Conservation (phyloP, 2,888 invertebrate genomes). For the Microplitis deprimator region DNA sequence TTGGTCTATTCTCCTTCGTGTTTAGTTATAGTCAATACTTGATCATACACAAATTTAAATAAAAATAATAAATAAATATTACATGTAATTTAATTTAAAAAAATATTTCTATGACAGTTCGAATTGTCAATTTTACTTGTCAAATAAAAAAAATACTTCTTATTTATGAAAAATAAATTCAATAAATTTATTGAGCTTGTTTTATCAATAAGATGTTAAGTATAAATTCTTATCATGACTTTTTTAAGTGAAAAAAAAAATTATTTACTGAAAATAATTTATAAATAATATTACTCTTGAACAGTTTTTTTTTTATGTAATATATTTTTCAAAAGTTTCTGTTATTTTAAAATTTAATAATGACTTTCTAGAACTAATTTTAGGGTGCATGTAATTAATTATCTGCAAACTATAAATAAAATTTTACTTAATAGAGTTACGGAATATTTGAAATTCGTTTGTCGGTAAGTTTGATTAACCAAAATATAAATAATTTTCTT, state of each 20-base stretch:
- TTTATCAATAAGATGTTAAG: too few species aligned
- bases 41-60: neutral
- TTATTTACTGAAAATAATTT: too few species aligned
- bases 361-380: neutral
- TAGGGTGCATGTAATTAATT: neutral
- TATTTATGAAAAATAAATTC: too few species aligned
- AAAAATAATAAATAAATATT: neutral
- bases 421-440: neutral
- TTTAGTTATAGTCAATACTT: neutral
- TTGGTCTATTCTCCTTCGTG: constrained; percentile 9
- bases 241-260: too few species aligned
- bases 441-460: neutral
- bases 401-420: neutral
- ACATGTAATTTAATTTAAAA: neutral
- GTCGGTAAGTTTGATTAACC: neutral
- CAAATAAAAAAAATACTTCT: too few species aligned
- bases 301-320: neutral
- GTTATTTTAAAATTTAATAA: neutral
- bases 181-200: too few species aligned
- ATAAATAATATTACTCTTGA: neutral
- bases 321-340: neutral
- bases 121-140: too few species aligned
- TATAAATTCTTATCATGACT: too few species aligned
- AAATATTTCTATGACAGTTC: too few species aligned
- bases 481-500: neutral